These are phyloP conservation scores for Chymomyza procnemis DNA, from an alignment of 2,888 invertebrate species.

Conservation along the genomic window DNA sequence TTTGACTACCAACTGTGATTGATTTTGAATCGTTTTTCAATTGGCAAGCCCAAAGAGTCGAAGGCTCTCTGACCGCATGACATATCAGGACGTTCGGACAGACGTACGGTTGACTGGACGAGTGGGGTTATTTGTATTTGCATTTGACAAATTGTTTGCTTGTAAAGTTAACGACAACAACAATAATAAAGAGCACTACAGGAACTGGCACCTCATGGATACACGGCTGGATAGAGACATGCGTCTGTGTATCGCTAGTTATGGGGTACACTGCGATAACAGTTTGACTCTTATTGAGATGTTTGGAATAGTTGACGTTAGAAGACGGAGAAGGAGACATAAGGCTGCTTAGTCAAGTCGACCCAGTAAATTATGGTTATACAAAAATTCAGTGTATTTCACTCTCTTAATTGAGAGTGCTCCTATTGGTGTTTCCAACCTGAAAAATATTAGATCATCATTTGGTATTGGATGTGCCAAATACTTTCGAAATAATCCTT, in stretches of 20 bases:
- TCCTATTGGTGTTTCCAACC: no score
- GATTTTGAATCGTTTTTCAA: slow-evolving; percentile 73
- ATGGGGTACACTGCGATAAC: not conserved
- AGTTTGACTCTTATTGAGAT: not conserved
- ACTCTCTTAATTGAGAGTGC: no score
- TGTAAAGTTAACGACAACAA: slow-evolving; percentile 57
- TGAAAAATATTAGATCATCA: no score
- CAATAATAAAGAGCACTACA: not conserved
- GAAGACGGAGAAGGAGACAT: no score
- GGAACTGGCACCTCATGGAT: not conserved
- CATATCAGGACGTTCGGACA: not conserved
- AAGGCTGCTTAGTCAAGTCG: no score
- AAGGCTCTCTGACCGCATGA: slow-evolving; percentile 10
- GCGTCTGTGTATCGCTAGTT: not conserved
- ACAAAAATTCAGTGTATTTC: no score
- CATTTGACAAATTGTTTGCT: slow-evolving; percentile 73
- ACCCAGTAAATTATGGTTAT: no score
- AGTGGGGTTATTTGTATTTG: slow-evolving; percentile 69
- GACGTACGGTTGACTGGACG: slow-evolving; percentile 11
- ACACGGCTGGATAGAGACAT: not conserved
- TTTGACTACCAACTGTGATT: slow-evolving; percentile 53
- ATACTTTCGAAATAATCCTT: no score
- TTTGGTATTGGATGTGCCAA: no score
- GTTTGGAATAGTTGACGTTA: no score
- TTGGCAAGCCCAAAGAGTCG: slow-evolving; percentile 49